Conservation (phyloP, 2,113 vertebrate species). For the Uria lomvia region DNA sequence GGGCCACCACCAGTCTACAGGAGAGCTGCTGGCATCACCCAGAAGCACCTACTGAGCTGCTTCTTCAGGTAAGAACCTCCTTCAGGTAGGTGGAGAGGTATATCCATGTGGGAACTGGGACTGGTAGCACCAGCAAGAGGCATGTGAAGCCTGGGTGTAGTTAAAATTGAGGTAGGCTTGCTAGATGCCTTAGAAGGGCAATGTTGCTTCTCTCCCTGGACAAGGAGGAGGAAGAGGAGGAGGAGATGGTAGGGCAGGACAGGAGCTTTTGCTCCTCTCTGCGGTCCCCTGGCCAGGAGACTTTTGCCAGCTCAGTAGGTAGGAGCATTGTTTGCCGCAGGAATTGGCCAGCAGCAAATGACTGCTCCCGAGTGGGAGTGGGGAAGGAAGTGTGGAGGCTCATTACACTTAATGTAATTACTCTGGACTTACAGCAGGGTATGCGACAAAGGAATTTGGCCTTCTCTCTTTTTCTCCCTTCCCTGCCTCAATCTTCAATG, state of each 20-base stretch:
- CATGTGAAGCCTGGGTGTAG: background rate
- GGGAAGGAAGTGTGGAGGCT: constrained; percentile 15
- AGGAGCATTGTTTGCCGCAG: background rate
- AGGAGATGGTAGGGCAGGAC: background rate
- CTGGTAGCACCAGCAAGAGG: background rate
- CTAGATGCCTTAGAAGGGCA: background rate
- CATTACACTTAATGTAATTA: constrained; percentile 33
- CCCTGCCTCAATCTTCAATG: background rate
- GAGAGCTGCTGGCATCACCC: background rate
- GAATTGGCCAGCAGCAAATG: background rate
- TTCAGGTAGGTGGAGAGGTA: background rate
- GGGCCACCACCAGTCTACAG: background rate
- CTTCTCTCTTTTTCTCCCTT: background rate
- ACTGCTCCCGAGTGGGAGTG: background rate
- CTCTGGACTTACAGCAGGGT: background rate
- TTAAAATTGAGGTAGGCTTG: background rate
- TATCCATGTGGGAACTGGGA: accelerated
- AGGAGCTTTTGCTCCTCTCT: background rate
- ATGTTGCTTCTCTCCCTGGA: background rate
- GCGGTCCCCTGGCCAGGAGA: background rate
- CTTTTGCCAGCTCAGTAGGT: background rate
- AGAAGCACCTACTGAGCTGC: background rate
- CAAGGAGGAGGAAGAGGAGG: background rate
- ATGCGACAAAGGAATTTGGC: background rate
- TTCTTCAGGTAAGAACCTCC: background rate